Conservation (phyloP, 1,140 invertebrate genomes). For the Wiebesia pumilae region DNA sequence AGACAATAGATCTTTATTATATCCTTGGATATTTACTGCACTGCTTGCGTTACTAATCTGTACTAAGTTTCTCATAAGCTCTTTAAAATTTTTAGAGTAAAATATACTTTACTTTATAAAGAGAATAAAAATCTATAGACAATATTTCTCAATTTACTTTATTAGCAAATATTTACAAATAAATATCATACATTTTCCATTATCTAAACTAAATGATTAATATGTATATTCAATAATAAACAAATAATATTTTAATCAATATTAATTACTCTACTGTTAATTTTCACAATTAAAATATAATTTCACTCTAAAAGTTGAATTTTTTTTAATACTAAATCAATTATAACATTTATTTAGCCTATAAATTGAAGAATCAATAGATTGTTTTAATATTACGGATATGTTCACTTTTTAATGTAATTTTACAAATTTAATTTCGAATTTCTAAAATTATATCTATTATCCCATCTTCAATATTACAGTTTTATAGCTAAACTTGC, state of each 20-base stretch:
- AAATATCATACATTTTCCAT: not conserved
- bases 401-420: not conserved
- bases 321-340: not conserved
- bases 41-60: not conserved
- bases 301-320: not conserved
- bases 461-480: not conserved
- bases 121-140: not conserved
- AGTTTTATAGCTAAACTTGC: not conserved
- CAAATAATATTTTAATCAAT: not conserved
- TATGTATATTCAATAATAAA: not conserved
- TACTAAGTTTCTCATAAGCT: not conserved
- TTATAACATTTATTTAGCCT: not conserved
- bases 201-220: too few species aligned
- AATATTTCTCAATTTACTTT: not conserved
- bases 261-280: not conserved
- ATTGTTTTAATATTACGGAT: not conserved
- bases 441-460: slow-evolving; percentile 5
- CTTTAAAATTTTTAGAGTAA: not conserved
- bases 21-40: slow-evolving; percentile 5
- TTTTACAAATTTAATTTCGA: not conserved
- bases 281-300: not conserved
- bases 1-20: slow-evolving; percentile 13
- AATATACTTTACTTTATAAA: not conserved
- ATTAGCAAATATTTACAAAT: not conserved
- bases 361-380: not conserved